Evolutionary conservation across 2,888 invertebrate genomes (phyloP), one percentile per base, ranked within the genome.

Genomic region (Adelognathus sp.): DNA sequence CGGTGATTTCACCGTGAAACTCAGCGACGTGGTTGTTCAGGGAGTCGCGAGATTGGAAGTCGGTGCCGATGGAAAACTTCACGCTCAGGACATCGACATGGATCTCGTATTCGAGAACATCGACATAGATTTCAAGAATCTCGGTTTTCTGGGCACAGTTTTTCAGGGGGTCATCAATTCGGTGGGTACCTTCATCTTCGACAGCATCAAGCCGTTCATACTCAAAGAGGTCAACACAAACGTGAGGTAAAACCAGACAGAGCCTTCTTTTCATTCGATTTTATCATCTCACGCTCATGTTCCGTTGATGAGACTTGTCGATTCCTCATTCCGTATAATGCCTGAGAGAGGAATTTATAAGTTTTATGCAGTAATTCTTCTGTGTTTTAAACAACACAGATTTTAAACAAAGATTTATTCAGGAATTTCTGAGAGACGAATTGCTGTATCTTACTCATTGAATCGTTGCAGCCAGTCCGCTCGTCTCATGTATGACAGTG

Each of bases 131-230:
- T 97, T 98, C 86, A 94, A 97, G 90, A 96, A 97, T 88, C 93
- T 97, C 0, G 96, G 97, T 3, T 94, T 97, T 82, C 92, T 97
- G 77, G 96, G 96, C 0, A 93, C 93, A 46, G 90, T 95, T 70
- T 93, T 94, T 80, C 95, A 96, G 89, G 94, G 96, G 0, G 93
- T 97, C 56, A 94, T 98, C 52, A 98, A 97, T 90, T 95, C 96
- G 0, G 94, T 97, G 0, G 97, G 97, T 0, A 94, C 94, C 11
- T 94, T 97, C 80, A 93, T 98, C 7, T 97, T 98, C 85, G 97
- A 97, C 88, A 95, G 96, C 7, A 96, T 98, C 86, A 97, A 98
- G 88, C 97, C 97, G 0, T 95, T 95, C 83, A 95, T 98, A 81
- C 92, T 97, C 24, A 94, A 94, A 81, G 95, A 96, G 91, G 96